A percentile compares a stretch with the other conserved stretches of the same genome.
phyloP scores from a whole-genome alignment of 2,113 vertebrate genomes.

The Colaptes auratus region DNA sequence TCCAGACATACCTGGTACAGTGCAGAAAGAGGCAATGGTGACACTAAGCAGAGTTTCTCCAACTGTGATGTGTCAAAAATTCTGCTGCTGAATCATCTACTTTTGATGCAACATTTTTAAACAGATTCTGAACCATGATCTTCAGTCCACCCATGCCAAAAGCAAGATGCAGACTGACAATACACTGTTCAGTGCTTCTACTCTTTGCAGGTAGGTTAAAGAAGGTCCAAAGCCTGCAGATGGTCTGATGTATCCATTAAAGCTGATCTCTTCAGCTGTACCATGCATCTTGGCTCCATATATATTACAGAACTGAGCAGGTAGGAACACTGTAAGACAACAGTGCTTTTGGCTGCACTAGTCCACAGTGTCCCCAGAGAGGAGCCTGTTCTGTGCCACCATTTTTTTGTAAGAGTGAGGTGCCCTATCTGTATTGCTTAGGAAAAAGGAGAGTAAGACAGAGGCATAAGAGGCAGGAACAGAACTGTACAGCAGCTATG shows the following conservation, averaged over 20 bases:
- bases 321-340: neutral
- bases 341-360: neutral
- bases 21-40: neutral
- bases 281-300: neutral
- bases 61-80: neutral
- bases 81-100: neutral
- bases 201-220: neutral
- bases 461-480: neutral
- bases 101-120: neutral
- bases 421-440: neutral
- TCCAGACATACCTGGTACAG: constrained; percentile 78
- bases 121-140: neutral
- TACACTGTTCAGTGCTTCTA: too few relatives aligned
- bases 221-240: neutral
- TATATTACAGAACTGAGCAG: neutral
- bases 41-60: neutral
- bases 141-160: neutral
- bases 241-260: neutral
- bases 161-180: neutral
- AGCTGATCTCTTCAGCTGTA: neutral
- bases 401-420: neutral
- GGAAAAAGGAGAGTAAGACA: neutral
- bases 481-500: neutral
- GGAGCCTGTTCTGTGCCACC: neutral
- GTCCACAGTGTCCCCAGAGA: neutral